Conservation (phyloP, 2,113 vertebrate species). For the Okapia johnstoni region DNA sequence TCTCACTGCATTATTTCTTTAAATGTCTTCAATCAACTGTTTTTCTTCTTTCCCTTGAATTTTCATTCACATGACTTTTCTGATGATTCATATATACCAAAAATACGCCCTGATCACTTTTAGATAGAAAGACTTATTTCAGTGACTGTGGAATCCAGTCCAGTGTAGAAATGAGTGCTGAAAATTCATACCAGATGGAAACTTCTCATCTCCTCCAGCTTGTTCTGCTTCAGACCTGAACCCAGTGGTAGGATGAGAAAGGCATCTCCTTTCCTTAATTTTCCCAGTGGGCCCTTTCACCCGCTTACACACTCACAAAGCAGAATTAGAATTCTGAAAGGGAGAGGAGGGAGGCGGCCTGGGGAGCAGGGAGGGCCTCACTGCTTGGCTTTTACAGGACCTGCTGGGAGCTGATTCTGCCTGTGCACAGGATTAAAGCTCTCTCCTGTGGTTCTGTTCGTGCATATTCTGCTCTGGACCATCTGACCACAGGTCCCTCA, state of each 20-base stretch:
- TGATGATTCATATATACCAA: neutral
- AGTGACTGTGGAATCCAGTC: neutral
- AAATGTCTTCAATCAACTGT: neutral
- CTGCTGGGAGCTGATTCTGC: neutral
- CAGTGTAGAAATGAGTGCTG: neutral
- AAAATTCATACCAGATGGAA: neutral
- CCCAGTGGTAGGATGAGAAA: neutral
- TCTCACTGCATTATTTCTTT: neutral
- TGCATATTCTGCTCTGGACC: neutral
- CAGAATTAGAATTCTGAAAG: neutral
- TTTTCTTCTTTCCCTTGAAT: neutral
- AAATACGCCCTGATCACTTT: neutral
- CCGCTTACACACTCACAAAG: neutral
- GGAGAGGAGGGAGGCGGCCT: neutral
- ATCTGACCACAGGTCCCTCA: neutral
- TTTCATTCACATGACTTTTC: neutral
- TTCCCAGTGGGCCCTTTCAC: no score
- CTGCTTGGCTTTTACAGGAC: neutral
- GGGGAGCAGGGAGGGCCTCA: neutral
- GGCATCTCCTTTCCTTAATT: neutral
- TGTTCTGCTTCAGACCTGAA: neutral
- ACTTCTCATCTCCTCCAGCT: neutral
- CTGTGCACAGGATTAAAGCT: neutral
- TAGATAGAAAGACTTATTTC: neutral
- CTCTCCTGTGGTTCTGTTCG: neutral